Evolutionary conservation across 2,888 invertebrate genomes (phyloP), one percentile per base, ranked within the genome.

Genomic region (Dicyrtoma fusca): DNA sequence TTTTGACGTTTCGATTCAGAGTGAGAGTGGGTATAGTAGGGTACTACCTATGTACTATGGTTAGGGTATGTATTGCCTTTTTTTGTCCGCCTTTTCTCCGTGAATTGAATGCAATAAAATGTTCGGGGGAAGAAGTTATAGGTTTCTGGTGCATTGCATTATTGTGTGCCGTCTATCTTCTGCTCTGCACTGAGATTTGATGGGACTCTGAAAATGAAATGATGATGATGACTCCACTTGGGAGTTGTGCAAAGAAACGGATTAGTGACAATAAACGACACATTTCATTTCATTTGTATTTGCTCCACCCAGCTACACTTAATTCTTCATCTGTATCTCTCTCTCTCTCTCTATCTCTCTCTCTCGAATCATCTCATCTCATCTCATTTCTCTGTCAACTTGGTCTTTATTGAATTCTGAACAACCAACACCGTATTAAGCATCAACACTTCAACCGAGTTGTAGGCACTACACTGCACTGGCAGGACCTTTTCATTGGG

Each of bases 221-320:
- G 61, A 19, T 44, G 23, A 55, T 55, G 55, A 44, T 61, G 42
- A 61, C 61, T 61, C 61, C 61, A 59, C 59, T 59, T 59, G 26
- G 4, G 59, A 61, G 17, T 26, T 61, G 61, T 61, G 61, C 21
- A 44, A 61, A 61, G 61, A 61, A 42, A 61, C 21, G 61, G 61
- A 61, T 61, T 61, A 61, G 17, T 17, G 44, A 61, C 61, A 61
- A 42, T 44, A 61, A 61, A 61, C 42, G 61, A 61, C 61, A 61
- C 61, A 44, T 44, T 61, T 61, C 44, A 59, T 59, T 59, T 59
- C 57, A 57, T 42, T 61, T 61, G n/a, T n/a, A 17, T 61, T 17
- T 42, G 21, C 53, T 17, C 21, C 59, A 19, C 23, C 23, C 23
- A 23, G 21, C 23, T 55, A 21, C 26, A 59, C n/a, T 61, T 34